Evolutionary conservation across 2,113 vertebrate genomes (phyloP).

Genomic region (Sinocyclocheilus rhinocerous): DNA sequence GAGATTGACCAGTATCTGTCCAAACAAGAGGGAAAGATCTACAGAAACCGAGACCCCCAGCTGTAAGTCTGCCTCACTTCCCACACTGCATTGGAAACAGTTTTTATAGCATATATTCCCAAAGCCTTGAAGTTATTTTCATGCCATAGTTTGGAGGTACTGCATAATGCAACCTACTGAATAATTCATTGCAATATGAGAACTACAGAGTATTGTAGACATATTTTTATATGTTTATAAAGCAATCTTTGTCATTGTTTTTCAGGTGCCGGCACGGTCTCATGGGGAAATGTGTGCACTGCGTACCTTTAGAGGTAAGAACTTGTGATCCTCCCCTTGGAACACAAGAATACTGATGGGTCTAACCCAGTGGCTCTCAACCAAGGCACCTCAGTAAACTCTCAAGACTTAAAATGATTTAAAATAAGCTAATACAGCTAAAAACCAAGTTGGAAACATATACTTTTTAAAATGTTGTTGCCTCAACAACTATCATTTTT

Average conservation of each 20-base stretch:
- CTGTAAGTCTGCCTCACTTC: constrained; percentile 79
- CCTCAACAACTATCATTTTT: not conserved
- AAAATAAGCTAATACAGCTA: not conserved
- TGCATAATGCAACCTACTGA: not conserved
- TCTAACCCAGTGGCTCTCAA: not conserved
- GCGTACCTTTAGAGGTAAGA: constrained; percentile 94
- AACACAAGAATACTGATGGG: not conserved
- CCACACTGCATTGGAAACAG: not conserved
- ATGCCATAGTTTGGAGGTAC: not conserved
- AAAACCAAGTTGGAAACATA: not conserved
- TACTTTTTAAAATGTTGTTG: not conserved
- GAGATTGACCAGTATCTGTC: constrained; percentile 94
- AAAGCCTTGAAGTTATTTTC: not conserved
- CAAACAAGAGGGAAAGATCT: constrained; percentile 97
- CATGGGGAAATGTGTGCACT: constrained; percentile 96
- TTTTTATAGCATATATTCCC: not conserved
- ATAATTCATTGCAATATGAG: not conserved
- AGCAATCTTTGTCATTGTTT: not conserved
- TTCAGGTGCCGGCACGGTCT: constrained; percentile 92
- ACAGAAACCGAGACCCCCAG: constrained; percentile 89
- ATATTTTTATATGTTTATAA: not conserved
- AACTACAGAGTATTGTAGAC: not conserved
- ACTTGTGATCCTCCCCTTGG: not conserved
- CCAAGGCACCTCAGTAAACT: not conserved
- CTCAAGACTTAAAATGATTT: not conserved